These are phyloP conservation scores for Isoperla grammatica DNA, from an alignment of 2,888 invertebrate species.

Conservation along the genomic window DNA sequence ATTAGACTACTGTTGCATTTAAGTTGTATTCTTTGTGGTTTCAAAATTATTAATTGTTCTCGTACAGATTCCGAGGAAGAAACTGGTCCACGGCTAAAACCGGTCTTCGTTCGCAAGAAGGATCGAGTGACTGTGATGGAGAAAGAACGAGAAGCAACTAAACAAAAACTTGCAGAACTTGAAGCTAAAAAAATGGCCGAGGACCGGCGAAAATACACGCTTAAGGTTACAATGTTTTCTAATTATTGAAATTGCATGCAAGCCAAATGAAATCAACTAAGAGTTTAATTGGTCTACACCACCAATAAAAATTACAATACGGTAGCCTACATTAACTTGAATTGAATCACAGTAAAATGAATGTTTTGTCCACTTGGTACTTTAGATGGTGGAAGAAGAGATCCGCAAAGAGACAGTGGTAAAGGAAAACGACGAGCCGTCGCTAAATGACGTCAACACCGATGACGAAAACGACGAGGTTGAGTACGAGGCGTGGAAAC, in stretches of 20 bases:
- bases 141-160: constrained; percentile 80
- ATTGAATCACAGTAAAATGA: too few relatives aligned
- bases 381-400: constrained; percentile 77
- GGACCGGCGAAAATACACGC: constrained; percentile 80
- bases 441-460: constrained; percentile 80
- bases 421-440: constrained; percentile 62
- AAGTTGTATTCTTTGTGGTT: too few relatives aligned
- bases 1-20: too few relatives aligned
- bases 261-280: too few relatives aligned
- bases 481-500: constrained; percentile 97
- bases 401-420: constrained; percentile 71
- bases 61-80: constrained; percentile 83
- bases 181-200: constrained; percentile 82
- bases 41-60: too few relatives aligned
- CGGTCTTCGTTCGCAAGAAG: constrained; percentile 87
- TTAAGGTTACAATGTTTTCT: constrained; percentile 50
- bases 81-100: constrained; percentile 86
- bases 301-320: too few relatives aligned
- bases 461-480: constrained; percentile 95
- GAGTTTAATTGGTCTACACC: too few relatives aligned
- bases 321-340: too few relatives aligned
- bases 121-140: constrained; percentile 95
- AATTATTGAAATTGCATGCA: too few relatives aligned
- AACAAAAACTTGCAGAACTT: constrained; percentile 75
- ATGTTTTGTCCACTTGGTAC: constrained; percentile 19